Conservation (phyloP, 2,888 invertebrate species). For the Sepioteuthis lessoniana region DNA sequence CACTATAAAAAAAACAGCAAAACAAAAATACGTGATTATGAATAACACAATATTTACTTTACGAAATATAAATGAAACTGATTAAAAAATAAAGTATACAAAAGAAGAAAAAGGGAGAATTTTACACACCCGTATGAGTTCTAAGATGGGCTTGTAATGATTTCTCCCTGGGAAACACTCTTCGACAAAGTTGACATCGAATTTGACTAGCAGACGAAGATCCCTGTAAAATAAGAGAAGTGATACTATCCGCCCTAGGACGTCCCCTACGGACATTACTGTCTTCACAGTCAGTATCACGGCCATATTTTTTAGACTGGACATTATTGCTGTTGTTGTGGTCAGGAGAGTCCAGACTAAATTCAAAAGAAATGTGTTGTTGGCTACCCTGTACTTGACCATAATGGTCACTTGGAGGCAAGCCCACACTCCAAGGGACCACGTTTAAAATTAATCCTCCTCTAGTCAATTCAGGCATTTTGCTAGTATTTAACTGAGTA, state of each 20-base stretch:
- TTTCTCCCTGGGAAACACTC: constrained; percentile 85
- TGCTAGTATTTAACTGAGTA: neutral
- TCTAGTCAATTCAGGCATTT: neutral
- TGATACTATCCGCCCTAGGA: constrained; percentile 83
- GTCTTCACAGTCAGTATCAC: constrained; percentile 50
- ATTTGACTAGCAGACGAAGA: constrained; percentile 82
- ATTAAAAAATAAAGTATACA: neutral
- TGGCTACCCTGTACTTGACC: neutral
- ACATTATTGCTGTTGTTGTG: neutral
- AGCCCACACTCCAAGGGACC: neutral
- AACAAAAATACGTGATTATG: neutral
- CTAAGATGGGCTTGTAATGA: constrained; percentile 81
- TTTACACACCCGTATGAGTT: constrained; percentile 76
- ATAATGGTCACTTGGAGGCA: neutral
- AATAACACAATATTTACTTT: neutral
- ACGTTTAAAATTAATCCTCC: neutral
- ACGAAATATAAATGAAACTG: neutral
- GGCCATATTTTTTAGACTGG: neutral
- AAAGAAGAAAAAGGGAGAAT: neutral
- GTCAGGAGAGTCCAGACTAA: neutral
- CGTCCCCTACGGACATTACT: constrained; percentile 78
- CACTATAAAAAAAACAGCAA: neutral
- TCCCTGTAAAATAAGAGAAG: constrained; percentile 82
- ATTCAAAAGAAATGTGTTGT: neutral
- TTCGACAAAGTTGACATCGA: constrained; percentile 82